Conservation (phyloP, 2,113 vertebrate species). For the Galemys pyrenaicus region DNA sequence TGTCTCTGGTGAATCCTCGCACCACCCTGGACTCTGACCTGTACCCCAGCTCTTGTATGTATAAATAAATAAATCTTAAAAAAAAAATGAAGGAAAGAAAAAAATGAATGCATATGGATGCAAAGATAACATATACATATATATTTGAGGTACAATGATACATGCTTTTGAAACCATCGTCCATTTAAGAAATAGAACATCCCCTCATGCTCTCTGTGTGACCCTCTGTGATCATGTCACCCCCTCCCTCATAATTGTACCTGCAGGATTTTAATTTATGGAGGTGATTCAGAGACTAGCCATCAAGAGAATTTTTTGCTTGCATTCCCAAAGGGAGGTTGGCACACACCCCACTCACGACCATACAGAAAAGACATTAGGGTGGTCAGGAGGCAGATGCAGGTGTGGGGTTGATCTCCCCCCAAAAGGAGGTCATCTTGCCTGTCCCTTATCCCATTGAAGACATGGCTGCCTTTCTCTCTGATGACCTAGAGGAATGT, state of each 20-base stretch:
- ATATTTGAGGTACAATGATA: not conserved
- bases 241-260: too few species aligned
- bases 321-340: not conserved
- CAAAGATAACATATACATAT: not conserved
- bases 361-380: not conserved
- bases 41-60: too few species aligned
- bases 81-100: too few species aligned
- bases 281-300: not conserved
- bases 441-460: too few species aligned
- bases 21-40: too few species aligned
- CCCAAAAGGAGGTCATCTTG: too few species aligned
- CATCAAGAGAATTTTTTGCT: not conserved
- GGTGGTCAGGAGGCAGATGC: not conserved
- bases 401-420: not conserved
- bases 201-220: not conserved
- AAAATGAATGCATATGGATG: not conserved
- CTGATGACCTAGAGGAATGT: too few species aligned
- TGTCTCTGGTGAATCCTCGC: too few species aligned
- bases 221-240: not conserved
- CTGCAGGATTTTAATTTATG: not conserved
- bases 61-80: too few species aligned
- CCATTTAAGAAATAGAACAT: not conserved
- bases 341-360: fast-evolving
- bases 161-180: not conserved
- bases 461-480: too few species aligned